These are phyloP conservation scores for Xiphophorus couchianus DNA, from an alignment of 2,113 vertebrate species.

Conservation along the genomic window DNA sequence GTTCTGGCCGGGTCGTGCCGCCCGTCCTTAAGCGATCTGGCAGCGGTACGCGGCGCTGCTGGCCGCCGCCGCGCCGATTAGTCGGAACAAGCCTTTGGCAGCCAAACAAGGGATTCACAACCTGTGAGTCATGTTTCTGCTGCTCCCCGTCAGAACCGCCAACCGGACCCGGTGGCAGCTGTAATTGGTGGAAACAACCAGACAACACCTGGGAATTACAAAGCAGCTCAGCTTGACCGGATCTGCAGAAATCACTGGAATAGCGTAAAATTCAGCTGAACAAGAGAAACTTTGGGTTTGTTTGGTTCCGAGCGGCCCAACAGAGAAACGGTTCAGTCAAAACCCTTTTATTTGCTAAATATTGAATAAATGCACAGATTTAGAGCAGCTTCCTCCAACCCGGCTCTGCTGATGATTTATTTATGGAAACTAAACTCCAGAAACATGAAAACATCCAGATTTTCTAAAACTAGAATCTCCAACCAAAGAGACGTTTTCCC, in stretches of 20 bases:
- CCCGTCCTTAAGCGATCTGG: constrained; percentile 40
- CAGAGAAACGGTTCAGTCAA: too few species aligned
- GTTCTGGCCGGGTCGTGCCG: background rate
- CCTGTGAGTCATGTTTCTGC: constrained; percentile 44
- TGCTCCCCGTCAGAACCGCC: background rate
- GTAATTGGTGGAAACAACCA: background rate
- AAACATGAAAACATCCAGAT: too few species aligned
- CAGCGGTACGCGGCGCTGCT: constrained; percentile 2
- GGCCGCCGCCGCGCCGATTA: constrained; percentile 34
- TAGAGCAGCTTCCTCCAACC: too few species aligned
- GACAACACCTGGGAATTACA: background rate
- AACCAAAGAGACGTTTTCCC: too few species aligned
- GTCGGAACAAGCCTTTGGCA: constrained; percentile 48
- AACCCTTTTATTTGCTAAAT: too few species aligned
- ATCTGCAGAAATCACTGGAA: background rate
- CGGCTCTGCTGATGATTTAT: too few species aligned
- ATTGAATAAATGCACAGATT: too few species aligned
- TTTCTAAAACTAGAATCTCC: too few species aligned
- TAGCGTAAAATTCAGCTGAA: background rate
- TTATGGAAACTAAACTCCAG: background rate
- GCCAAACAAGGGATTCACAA: constrained; percentile 50
- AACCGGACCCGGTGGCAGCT: background rate
- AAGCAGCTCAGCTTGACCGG: background rate
- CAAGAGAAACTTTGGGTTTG: background rate
- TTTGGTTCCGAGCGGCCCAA: too few species aligned